phyloP scores from a whole-genome alignment of 2,797 vertebrate genomes.

The Leucoraja ocellata region DNA sequence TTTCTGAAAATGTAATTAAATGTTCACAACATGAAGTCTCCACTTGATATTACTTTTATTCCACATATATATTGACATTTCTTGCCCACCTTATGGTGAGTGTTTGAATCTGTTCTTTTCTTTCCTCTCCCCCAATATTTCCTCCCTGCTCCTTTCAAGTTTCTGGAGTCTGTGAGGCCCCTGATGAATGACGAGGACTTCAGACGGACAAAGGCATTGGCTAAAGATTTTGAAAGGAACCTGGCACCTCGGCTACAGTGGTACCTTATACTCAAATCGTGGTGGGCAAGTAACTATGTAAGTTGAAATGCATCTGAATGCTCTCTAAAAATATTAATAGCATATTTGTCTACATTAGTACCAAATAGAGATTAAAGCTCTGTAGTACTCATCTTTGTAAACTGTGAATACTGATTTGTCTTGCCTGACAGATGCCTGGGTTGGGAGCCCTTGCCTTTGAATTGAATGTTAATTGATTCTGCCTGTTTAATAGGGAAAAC shows the following conservation, averaged over 20 bases:
- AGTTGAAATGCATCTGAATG: constrained; percentile 50
- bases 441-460: no score
- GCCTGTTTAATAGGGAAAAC: neutral
- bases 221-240: constrained; percentile 67
- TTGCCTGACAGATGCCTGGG: neutral
- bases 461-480: neutral
- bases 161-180: constrained; percentile 73
- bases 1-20: neutral
- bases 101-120: neutral
- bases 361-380: neutral
- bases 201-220: constrained; percentile 59
- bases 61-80: neutral
- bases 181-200: constrained; percentile 64
- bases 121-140: no score
- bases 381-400: constrained; percentile 44
- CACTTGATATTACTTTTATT: neutral
- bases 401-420: constrained; percentile 41
- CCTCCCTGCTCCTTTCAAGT: constrained; percentile 53
- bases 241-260: constrained; percentile 74
- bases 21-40: neutral
- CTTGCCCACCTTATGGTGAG: neutral
- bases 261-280: constrained; percentile 79
- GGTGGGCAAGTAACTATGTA: constrained; percentile 83
- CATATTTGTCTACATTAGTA: neutral
- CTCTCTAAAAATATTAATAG: no score